Percentiles rank a stretch among this genome's conserved stretches.
Conservation (phyloP, 2,797 vertebrate species). For the Rhadinocentrus ornatus region DNA sequence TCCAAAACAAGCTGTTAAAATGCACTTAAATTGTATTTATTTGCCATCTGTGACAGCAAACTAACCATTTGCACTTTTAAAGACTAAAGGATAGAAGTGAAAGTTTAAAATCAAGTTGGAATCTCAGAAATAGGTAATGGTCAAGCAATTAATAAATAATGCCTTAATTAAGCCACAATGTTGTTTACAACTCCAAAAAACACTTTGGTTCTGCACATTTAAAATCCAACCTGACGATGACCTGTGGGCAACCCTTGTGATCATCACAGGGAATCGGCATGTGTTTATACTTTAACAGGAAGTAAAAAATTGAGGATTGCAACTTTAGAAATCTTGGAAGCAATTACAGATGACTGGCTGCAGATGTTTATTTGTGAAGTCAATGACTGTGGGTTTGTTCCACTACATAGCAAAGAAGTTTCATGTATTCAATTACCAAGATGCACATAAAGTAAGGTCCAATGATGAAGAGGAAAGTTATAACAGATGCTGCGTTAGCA, state of each 20-base stretch:
- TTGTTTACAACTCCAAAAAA: slow-evolving; percentile 1
- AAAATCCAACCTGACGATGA: slow-evolving; percentile 47
- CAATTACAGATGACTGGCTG: slow-evolving; percentile 66
- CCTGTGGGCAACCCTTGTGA: slow-evolving; percentile 34
- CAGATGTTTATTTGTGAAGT: slow-evolving; percentile 64
- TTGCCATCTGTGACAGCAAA: neutral
- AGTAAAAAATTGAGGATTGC: slow-evolving; percentile 60
- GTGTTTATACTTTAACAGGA: slow-evolving; percentile 71
- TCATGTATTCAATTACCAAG: slow-evolving; percentile 42
- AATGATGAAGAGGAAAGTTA: slow-evolving; percentile 59
- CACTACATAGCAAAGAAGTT: slow-evolving; percentile 30
- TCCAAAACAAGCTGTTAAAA: neutral
- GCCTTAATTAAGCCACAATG: slow-evolving; percentile 17
- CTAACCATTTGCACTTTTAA: neutral
- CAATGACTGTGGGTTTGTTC: slow-evolving; percentile 43
- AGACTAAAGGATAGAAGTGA: neutral
- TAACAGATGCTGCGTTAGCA: slow-evolving; percentile 57
- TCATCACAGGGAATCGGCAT: slow-evolving; percentile 60
- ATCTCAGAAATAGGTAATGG: slow-evolving; percentile 7
- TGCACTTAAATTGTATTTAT: neutral
- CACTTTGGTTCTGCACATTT: neutral
- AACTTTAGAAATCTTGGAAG: slow-evolving; percentile 66
- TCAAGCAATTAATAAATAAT: neutral
- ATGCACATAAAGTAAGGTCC: slow-evolving; percentile 51
- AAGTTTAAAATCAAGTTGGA: neutral